Percentiles rank a stretch among this genome's conserved stretches.
These are phyloP conservation scores for Ypsolopha scabrella DNA, from an alignment of 2,888 invertebrate genomes.

Conservation along the genomic window DNA sequence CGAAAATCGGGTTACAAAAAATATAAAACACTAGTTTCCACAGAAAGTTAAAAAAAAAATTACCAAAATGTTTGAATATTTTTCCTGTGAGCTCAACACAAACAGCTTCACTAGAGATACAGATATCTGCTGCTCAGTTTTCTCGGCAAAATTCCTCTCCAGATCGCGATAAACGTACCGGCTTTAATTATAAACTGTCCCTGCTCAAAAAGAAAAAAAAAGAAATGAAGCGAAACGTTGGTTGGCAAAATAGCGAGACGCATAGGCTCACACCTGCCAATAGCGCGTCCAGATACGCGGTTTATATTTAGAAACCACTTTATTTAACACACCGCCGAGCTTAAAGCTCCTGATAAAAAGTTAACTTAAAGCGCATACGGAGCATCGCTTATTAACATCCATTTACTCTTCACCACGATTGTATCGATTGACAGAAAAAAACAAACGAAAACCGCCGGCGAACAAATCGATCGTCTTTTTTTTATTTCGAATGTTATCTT, in stretches of 20 bases:
- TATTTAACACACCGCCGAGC: conserved; percentile 62
- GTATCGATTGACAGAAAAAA: conserved; percentile 40
- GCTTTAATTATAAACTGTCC: conserved; percentile 63
- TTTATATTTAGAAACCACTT: conserved; percentile 69
- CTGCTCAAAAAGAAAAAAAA: conserved; percentile 35
- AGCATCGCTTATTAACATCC: conserved; percentile 56
- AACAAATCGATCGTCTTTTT: neutral
- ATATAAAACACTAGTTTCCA: no score
- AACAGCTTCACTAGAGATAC: conserved; percentile 27
- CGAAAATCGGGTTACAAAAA: neutral
- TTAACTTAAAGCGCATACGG: conserved; percentile 51
- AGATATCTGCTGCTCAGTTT: conserved; percentile 25
- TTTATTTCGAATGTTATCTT: neutral
- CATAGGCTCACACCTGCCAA: conserved; percentile 63
- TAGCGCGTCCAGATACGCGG: conserved; percentile 60
- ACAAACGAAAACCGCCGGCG: neutral
- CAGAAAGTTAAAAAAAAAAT: conserved; percentile 1
- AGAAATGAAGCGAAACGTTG: conserved; percentile 33
- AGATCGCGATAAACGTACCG: conserved; percentile 40
- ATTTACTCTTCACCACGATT: conserved; percentile 62
- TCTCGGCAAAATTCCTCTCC: conserved; percentile 37
- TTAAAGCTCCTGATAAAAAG: conserved; percentile 59
- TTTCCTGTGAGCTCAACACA: neutral
- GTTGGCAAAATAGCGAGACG: conserved; percentile 24
- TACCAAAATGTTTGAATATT: conserved; percentile 11